Evolutionary conservation across 2,888 invertebrate genomes (phyloP).

Genomic region (Flexamia atlantica): DNA sequence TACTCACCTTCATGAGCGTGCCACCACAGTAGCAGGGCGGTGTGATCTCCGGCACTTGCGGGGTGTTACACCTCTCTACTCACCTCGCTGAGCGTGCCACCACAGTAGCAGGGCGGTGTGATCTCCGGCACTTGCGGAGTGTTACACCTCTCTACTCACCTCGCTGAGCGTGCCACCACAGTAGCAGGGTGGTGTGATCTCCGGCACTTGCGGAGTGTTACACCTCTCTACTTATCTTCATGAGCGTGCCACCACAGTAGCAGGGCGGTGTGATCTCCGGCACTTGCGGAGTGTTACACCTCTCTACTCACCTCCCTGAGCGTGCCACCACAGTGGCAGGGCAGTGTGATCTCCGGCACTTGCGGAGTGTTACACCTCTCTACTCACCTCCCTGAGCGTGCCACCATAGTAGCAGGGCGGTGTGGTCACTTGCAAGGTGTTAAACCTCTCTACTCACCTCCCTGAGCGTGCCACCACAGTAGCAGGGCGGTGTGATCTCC

Average conservation of each 20-base stretch:
- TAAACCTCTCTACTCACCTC: too few relatives aligned
- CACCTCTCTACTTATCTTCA: constrained; percentile 74
- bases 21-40: constrained; percentile 26
- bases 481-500: not conserved
- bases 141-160: constrained; percentile 74
- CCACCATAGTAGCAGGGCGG: constrained; percentile 37
- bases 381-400: constrained; percentile 76
- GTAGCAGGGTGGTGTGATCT: not conserved
- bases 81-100: not conserved
- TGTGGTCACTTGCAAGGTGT: not conserved
- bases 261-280: not conserved
- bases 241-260: constrained; percentile 71
- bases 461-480: too few relatives aligned
- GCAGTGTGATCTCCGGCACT: not conserved
- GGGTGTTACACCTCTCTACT: constrained; percentile 40
- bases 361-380: not conserved
- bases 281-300: constrained; percentile 18
- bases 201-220: constrained; percentile 34
- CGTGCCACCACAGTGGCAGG: not conserved
- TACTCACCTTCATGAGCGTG: constrained; percentile 76
- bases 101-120: too few relatives aligned
- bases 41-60: not conserved
- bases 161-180: constrained; percentile 74
- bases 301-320: not conserved
- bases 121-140: too few relatives aligned